Base-by-base conservation (phyloP, 2,113 vertebrate genomes). In the Ceratotherium simum region DNA sequence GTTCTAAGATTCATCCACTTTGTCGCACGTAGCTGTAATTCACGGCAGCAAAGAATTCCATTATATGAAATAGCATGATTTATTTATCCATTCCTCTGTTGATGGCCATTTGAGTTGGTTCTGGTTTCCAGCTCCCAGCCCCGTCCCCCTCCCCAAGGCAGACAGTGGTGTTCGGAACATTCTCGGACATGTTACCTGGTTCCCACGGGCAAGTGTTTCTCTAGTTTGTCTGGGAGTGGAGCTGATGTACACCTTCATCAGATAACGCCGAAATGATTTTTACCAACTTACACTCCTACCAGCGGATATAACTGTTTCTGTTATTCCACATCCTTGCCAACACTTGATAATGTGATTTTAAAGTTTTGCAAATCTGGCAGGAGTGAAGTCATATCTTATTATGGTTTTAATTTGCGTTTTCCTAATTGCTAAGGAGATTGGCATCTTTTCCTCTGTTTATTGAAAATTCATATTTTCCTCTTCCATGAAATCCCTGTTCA, bases 1-100 rank as follows among this genome's bases (percentile, higher is more conserved):
- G 87, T 91, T 84, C n/a, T 91, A 46, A 96, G 85, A 46, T 96
- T 65, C 8, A n/a, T 65, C 18, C 64, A 60, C n/a, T 87, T 90
- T 91, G 25, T 25, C 73, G n/a, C 7, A 29, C 9, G 20, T 60
- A 54, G 16, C 62, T 87, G 3, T 70, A 78, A 70, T 70, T 82
- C 80, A 48, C 8, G 39, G 39, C 20, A 39, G 54, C 42, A 87
- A 42, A 85, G 48, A 87, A 39, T 60, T 73, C 46, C 72, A 27
- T 36, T 56, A 33, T n/a, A 51, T 91, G 25, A 92, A 39, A 31
- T 29, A 58, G 13, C 5, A 51, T 21, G 76, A 31, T 48, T 65
- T 72, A 46, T 70, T 75, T 88, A 20, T 42, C 6, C 10, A 33
- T 73, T 83, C 4, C 29, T 60, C 36, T 62, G 17, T 17, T 69